Evolutionary conservation across 2,797 vertebrate genomes (phyloP).

Genomic region (Okamejei kenojei): DNA sequence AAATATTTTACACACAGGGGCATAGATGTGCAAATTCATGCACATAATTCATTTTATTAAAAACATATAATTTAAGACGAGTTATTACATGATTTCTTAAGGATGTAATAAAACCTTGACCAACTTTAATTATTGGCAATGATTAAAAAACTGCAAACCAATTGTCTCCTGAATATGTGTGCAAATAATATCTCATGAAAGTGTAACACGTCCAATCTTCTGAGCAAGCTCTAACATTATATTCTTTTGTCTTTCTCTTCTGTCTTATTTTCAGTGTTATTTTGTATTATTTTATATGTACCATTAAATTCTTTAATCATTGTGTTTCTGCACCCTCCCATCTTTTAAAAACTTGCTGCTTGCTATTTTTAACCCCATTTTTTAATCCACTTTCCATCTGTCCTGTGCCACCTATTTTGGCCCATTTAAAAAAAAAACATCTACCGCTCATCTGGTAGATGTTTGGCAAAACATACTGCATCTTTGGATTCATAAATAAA

Average conservation of each 20-base stretch:
- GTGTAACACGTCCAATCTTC: neutral
- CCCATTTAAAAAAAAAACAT: too few species aligned
- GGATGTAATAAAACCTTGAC: neutral
- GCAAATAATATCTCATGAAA: neutral
- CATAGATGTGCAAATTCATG: neutral
- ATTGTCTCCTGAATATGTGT: neutral
- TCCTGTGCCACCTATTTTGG: neutral
- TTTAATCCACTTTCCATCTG: neutral
- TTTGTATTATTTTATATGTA: neutral
- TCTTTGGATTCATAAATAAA: too few species aligned
- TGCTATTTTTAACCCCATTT: neutral
- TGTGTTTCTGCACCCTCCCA: neutral
- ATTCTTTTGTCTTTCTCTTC: neutral
- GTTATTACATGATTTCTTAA: neutral
- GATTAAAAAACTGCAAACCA: neutral
- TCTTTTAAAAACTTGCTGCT: neutral
- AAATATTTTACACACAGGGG: neutral
- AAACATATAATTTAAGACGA: neutral
- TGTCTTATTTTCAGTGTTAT: neutral
- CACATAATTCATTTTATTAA: neutral
- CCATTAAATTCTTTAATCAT: neutral
- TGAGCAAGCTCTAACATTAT: neutral
- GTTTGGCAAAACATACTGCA: too few species aligned
- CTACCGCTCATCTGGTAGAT: too few species aligned
- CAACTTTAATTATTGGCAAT: neutral